A percentile compares a stretch with the other conserved stretches of the same genome.
Conservation (phyloP, 2,113 vertebrate species). For the Speoplatyrhinus poulsoni region DNA sequence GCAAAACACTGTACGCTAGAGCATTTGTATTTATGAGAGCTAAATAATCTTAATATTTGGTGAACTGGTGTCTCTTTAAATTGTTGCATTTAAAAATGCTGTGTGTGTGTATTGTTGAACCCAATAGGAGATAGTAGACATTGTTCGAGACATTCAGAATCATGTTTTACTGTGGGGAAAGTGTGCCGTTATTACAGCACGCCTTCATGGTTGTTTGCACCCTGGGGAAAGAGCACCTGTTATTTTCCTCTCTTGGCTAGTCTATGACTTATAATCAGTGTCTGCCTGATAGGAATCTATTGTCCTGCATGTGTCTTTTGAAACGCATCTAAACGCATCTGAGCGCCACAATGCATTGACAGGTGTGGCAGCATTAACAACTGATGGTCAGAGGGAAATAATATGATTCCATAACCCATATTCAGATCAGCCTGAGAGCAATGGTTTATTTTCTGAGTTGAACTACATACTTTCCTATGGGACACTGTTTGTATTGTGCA, state of each 20-base stretch:
- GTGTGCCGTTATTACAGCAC: slow-evolving; percentile 12
- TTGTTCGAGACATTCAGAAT: neutral
- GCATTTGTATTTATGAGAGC: too few species aligned
- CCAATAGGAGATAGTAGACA: neutral
- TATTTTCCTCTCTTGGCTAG: neutral
- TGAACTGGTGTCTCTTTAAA: neutral
- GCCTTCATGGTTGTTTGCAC: slow-evolving; percentile 38
- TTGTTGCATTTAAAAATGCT: neutral
- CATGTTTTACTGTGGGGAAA: neutral
- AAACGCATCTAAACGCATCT: slow-evolving; percentile 4
- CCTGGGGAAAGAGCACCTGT: slow-evolving; percentile 32
- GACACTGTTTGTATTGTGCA: neutral
- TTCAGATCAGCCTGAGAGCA: neutral
- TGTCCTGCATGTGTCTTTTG: slow-evolving; percentile 19
- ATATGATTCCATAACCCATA: neutral
- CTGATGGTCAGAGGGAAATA: slow-evolving; percentile 12
- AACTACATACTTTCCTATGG: neutral
- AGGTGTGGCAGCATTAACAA: neutral
- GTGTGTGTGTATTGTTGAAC: neutral
- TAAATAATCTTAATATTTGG: too few species aligned
- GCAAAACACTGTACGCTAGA: too few species aligned
- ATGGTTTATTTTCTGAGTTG: too few species aligned
- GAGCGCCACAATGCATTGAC: neutral
- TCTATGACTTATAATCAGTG: slow-evolving; percentile 35
- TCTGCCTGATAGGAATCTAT: slow-evolving; percentile 21